These are phyloP conservation scores for Eulithis prunata DNA, from an alignment of 2,888 invertebrate genomes.

Conservation along the genomic window DNA sequence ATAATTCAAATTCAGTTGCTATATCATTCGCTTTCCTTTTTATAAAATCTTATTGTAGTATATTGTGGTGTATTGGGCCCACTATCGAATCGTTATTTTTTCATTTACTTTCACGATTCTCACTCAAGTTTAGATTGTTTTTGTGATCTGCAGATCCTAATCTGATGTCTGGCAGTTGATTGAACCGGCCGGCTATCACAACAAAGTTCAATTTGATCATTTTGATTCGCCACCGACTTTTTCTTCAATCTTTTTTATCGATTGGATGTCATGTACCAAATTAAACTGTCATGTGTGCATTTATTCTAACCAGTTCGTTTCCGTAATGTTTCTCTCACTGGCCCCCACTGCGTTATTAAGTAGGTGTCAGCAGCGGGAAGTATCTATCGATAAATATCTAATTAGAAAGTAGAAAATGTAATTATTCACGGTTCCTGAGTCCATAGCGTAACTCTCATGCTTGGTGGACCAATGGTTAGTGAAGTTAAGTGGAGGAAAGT, in stretches of 20 bases:
- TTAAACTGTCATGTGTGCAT: constrained; percentile 22
- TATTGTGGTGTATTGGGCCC: too few species aligned
- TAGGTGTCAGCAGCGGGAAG: constrained; percentile 49
- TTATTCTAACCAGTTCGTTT: constrained; percentile 22
- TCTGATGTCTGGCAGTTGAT: constrained; percentile 28
- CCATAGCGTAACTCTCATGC: constrained; percentile 34
- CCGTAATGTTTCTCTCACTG: constrained; percentile 32
- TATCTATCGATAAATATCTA: constrained; percentile 53
- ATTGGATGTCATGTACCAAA: constrained; percentile 20
- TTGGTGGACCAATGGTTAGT: constrained; percentile 24
- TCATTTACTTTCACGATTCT: neutral
- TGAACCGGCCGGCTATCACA: constrained; percentile 14
- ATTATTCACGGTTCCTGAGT: constrained; percentile 51
- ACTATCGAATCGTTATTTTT: too few species aligned
- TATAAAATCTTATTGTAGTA: too few species aligned
- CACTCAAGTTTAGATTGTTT: constrained; percentile 7
- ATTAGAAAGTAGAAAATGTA: constrained; percentile 69
- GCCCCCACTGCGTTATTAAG: constrained; percentile 43
- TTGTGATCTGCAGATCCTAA: constrained; percentile 21
- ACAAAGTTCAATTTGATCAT: constrained; percentile 17
- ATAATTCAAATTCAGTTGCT: too few species aligned
- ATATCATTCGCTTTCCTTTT: too few species aligned
- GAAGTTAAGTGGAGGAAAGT: constrained; percentile 21
- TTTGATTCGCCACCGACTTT: constrained; percentile 11
- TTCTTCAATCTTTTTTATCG: constrained; percentile 6